Base-by-base conservation (phyloP, 1,140 invertebrate species). In the Mylabris phalerata region DNA sequence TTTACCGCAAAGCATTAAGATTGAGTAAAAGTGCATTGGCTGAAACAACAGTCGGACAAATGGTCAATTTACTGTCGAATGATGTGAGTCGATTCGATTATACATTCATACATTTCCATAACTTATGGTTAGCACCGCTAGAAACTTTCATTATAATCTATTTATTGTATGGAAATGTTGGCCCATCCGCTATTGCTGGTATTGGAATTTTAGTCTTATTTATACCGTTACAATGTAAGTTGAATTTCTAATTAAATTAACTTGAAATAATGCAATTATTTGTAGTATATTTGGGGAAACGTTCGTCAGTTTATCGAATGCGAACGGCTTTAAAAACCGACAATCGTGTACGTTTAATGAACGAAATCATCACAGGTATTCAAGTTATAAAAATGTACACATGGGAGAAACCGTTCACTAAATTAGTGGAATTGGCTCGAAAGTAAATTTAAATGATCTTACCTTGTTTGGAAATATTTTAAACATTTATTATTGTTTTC, bases 11-110 rank as follows among this genome's bases (percentile, higher is more conserved):
- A 71, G 52, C 59, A 9, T 44, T 64, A 11, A 59, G 42, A 48
- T 69, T 52, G 55, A 57, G 56, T 27, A 58, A 52, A 48, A 49
- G 27, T 27, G 50, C 90, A 2, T 71, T 92, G 27, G 83, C 83
- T 10, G 79, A 88, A 69, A 91, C 89, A 4, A 91, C 89, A 3
- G 81, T 83, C 27, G 92, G 92, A 9, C 86, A 95, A 76, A 86
- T 95, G 70, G 86, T 95, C 11, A 95, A 95, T 77, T 79, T 95
- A 5, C 77, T 96, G 62, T 92, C 91, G 11, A 95, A 94, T 73
- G 92, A 95, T 71, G 84, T 88, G 50, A 84, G 83, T 52, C 78
- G 84, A 24, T 82, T 89, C 65, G 87, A 89, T 67, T 77, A 80
- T 46, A 79, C 80, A 1, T 75, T 82, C 0, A 75, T 84, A 55